Evolutionary conservation across 1,140 invertebrate genomes (phyloP), one percentile per base, ranked within the genome.

Genomic region (Vanessa atalanta): DNA sequence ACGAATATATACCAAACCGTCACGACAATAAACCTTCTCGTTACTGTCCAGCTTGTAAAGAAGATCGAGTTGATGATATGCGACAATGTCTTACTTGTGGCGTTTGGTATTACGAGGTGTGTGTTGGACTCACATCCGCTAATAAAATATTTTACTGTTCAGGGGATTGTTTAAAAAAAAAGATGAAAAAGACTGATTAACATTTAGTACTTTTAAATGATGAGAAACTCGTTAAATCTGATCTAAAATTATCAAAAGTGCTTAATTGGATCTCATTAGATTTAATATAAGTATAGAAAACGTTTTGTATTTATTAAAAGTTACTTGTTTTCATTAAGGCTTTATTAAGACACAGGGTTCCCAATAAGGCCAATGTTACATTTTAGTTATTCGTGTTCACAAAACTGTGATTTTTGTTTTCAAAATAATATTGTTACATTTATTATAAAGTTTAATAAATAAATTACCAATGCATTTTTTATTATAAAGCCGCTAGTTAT

Each of bases 71-170:
- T 57, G 77, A 75, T 67, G 77, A 79, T 53, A 79, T 79, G 73
- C 70, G 77, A 79, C 70, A 75, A 73, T 79, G 70, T 79, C 73
- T 79, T 70, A 72, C 63, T 73, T 73, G 77, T 73, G 67, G 67
- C 64, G 70, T 73, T 73, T 79, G 66, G 65, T 72, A 72, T 69
- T 66, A 77, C 73, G 69, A 79, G 65, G 31, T 71, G 71, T 77
- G 73, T 76, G 69, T 76, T 74, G 68, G 72, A 73, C 73, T 77
- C 64, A 75, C 72, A 69, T 73, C 70, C 70, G 73, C 65, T 68
- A 72, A 76, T 61, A 75, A 78, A 73, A 75, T 72, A 78, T 78
- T 74, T 78, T 78, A 78, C 69, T 78, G 72, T 57, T 78, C 72
- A 68, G 60, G 69, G 71, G 69, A 78, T 74, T 78, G 68, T 65